Evolutionary conservation across 2,797 vertebrate species (phyloP).

Genomic region (Darevskia mixta): DNA sequence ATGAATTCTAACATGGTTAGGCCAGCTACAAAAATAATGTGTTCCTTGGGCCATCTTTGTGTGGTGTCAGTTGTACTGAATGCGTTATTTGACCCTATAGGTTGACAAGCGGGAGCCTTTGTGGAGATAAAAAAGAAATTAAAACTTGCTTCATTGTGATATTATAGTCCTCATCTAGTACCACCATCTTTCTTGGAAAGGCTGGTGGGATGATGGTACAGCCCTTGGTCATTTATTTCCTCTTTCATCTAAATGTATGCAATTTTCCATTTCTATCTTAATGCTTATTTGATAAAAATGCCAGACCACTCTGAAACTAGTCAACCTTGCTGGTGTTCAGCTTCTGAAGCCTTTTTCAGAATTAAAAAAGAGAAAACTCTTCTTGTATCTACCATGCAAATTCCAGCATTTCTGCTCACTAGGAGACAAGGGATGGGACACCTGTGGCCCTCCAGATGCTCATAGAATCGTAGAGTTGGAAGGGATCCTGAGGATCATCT

Average conservation of each 20-base stretch:
- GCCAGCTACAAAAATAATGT: not conserved
- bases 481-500: too few species aligned
- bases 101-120: not conserved
- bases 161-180: not conserved
- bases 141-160: not conserved
- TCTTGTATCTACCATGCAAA: not conserved
- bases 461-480: too few species aligned
- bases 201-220: not conserved
- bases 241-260: not conserved
- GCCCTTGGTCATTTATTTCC: not conserved
- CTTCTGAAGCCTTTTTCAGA: not conserved
- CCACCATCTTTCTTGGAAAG: not conserved
- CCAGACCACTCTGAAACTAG: not conserved
- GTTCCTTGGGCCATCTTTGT: not conserved
- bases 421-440: too few species aligned
- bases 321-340: not conserved
- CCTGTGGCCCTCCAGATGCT: too few species aligned
- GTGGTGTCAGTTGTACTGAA: not conserved
- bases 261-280: not conserved
- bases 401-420: not conserved
- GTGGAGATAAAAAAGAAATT: not conserved
- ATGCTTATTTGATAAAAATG: not conserved
- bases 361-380: too few species aligned
- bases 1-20: not conserved
- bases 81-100: not conserved